Conservation (phyloP, 2,797 vertebrate genomes). For the Spatula clypeata region DNA sequence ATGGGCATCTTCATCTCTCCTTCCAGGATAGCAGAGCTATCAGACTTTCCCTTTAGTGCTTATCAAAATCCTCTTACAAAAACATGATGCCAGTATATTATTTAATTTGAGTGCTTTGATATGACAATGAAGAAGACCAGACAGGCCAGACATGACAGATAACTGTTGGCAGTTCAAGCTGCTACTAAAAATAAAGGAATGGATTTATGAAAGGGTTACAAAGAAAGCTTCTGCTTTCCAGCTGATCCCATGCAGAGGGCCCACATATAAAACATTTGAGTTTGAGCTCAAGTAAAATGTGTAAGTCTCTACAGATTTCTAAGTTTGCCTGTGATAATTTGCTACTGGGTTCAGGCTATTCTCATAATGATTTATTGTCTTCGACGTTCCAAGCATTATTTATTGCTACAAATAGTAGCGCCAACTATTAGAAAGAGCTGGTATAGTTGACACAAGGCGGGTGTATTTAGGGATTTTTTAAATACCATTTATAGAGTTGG, state of each 20-base stretch:
- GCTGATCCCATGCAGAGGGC: neutral
- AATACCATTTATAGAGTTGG: neutral
- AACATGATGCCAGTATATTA: conserved; percentile 58
- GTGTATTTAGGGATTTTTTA: neutral
- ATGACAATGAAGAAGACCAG: conserved; percentile 63
- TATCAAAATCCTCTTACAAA: conserved; percentile 56
- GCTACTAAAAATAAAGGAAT: conserved; percentile 61
- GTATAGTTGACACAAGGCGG: neutral
- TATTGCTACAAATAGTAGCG: conserved; percentile 20
- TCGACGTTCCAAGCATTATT: conserved; percentile 35
- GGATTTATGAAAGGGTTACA: conserved; percentile 59
- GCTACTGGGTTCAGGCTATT: conserved; percentile 23
- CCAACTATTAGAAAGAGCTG: neutral
- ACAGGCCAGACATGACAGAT: conserved; percentile 56
- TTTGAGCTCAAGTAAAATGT: conserved; percentile 37
- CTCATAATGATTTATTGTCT: conserved; percentile 17
- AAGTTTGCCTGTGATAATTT: conserved; percentile 48
- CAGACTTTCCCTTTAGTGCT: conserved; percentile 19
- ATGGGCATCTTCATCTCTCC: neutral
- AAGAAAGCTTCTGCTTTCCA: conserved; percentile 42
- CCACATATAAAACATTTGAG: conserved; percentile 24
- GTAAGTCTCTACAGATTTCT: conserved; percentile 26
- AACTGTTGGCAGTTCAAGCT: conserved; percentile 21
- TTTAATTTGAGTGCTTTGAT: conserved; percentile 54
- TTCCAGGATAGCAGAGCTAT: neutral